Evolutionary conservation across 2,113 vertebrate species (phyloP).

Genomic region (Dromaius novaehollandiae): DNA sequence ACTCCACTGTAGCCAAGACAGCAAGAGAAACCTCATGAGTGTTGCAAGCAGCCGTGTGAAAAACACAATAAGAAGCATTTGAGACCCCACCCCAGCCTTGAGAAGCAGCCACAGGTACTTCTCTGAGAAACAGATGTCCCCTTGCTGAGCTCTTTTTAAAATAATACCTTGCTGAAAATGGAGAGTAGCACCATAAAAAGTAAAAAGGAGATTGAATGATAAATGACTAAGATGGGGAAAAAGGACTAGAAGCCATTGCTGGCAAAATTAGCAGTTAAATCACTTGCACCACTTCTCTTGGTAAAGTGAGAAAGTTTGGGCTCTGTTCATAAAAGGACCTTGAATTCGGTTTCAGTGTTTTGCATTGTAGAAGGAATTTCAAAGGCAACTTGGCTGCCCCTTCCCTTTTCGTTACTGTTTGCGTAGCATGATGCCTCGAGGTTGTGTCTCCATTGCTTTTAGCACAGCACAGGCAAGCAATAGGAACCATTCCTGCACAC

Average conservation of each 20-base stretch:
- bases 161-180: not conserved
- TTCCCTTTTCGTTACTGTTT: not conserved
- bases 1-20: not conserved
- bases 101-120: not conserved
- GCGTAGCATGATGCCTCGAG: rapidly evolving
- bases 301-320: not conserved
- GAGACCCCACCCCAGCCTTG: not conserved
- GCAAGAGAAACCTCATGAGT: not conserved
- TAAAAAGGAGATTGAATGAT: not conserved
- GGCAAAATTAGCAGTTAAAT: not conserved
- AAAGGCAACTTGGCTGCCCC: not conserved
- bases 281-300: not conserved
- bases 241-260: not conserved
- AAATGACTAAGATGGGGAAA: not conserved
- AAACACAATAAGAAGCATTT: not conserved
- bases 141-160: not conserved
- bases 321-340: not conserved
- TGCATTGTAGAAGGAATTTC: not conserved
- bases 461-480: not conserved
- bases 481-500: not conserved
- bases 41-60: not conserved
- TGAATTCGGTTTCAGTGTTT: not conserved
- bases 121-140: not conserved
- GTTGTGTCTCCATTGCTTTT: not conserved
- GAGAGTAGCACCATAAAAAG: not conserved